Base-by-base conservation (phyloP, 2,113 vertebrate genomes). In the Odocoileus hemionus region DNA sequence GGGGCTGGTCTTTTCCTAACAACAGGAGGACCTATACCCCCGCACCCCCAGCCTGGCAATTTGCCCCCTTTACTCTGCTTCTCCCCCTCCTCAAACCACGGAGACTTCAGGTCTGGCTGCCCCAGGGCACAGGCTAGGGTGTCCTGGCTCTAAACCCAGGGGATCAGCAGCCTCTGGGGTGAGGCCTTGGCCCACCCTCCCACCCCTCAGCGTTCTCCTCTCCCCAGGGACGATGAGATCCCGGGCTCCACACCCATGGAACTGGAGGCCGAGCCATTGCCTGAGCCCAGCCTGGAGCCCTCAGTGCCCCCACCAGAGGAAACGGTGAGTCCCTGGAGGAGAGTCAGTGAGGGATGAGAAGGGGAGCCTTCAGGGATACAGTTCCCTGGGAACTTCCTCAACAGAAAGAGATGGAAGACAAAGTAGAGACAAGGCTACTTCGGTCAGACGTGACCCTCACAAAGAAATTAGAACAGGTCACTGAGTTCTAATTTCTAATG, bases 221-320 rank as follows among this genome's bases (percentile, higher is more conserved):
- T 83, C 36, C 54, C 12, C 90, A 98, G 98, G 90, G 96, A 98
- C 19, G 61, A 13, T 30, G 96, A 97, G 85, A 55, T 80, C 94
- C 91, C 36, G 17, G 95, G 90, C 91, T 90, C 96, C 64, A 93
- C 10, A 11, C 96, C 95, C 67, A 98, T 98, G 98, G 98, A 98
- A 91, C 96, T 98, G 95, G 98, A 98, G 96, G 94, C 95, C 1
- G 61, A 97, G 95, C 89, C 74, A 1, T 4, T 94, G 85, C 93
- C 96, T 58, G 97, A 95, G 89, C 78, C 95, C 50, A 74, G 76
- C 45, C 61, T 78, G 70, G 93, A 89, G 47, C 52, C 93, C 7
- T 9, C 25, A 0, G 55, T 23, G 70, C 6, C 86, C 13, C 70
- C 52, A 5, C 33, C 1, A 0, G 85, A 97, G 67, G 89, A 91